Base-by-base conservation (phyloP, 1,140 invertebrate genomes). In the Chelonus insularis region DNA sequence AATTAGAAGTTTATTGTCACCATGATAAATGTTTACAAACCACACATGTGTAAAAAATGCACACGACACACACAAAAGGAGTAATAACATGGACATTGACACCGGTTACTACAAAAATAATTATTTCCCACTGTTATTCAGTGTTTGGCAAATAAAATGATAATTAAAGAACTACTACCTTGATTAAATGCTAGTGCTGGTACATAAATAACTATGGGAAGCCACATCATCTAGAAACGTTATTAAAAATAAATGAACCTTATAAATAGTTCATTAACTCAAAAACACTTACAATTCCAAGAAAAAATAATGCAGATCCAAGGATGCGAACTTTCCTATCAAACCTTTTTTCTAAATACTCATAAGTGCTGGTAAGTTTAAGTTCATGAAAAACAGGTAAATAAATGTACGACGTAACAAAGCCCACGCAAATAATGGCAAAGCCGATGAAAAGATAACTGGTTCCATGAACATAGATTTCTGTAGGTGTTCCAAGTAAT, bases 1-100 rank as follows among this genome's bases (percentile, higher is more conserved):
- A 41, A 18, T 7, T 56, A 2, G 4, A 6, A 18, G 16, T 14
- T 4, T 52, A 1, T 18, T 37, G 11, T 88, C 37, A 87, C 84
- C 2, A 87, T 84, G 8, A 88, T 82, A 48, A 66, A 55, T 64
- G 86, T 88, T 86, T 84, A 94, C 93, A n/a, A n/a, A n/a, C n/a
- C 70, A 95, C 85, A 60, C 91, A 89, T 0, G 95, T 96, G 71
- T 97, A 97, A 76, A 96, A 94, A 59, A 95, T 95, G 78, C 93
- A 96, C 11, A 96, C 90, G 6, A 92, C 75, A 68, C 93, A 95
- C 29, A 95, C 91, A 11, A 91, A 86, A 1, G 92, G 87, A 1
- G 94, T 94, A 1, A 94, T 88, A 11, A 90, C 75, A 68, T 93
- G 91, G 11, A 94, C 85, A 63, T 92, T 90, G 0, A 96, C 84